Conservation (phyloP, 2,888 invertebrate genomes). For the Hydriomena furcata region DNA sequence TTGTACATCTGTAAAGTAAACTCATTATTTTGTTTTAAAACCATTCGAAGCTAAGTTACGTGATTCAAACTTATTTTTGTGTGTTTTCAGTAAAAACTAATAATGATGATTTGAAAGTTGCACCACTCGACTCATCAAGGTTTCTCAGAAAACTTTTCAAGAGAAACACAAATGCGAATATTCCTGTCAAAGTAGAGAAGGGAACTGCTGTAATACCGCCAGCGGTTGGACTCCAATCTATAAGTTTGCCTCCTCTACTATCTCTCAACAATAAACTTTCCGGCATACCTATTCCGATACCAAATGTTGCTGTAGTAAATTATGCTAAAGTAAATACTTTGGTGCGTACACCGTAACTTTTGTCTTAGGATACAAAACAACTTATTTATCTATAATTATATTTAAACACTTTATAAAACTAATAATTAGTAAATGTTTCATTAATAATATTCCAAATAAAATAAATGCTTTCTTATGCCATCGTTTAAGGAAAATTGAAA, state of each 20-base stretch:
- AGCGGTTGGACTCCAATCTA: conserved; percentile 58
- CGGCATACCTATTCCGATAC: conserved; percentile 68
- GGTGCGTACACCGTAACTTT: conserved; percentile 40
- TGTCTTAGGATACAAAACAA: background rate
- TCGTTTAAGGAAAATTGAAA: too few relatives aligned
- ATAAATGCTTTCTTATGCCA: too few relatives aligned
- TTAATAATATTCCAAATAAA: too few relatives aligned
- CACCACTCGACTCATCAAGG: conserved; percentile 11
- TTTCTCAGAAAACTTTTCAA: conserved; percentile 39
- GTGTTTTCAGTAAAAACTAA: conserved; percentile 8
- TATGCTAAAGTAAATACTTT: conserved; percentile 69
- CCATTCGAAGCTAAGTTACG: too few relatives aligned
- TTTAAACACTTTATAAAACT: background rate
- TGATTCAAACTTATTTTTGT: too few relatives aligned
- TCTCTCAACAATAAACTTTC: conserved; percentile 64
- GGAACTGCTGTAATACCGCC: conserved; percentile 59
- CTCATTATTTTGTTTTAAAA: background rate
- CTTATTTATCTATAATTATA: too few relatives aligned
- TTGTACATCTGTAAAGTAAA: too few relatives aligned
- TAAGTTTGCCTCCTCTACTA: conserved; percentile 61
- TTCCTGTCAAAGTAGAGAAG: conserved; percentile 50
- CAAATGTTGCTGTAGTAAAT: conserved; percentile 69
- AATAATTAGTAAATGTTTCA: too few relatives aligned
- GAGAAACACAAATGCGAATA: conserved; percentile 38
- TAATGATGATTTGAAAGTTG: background rate